phyloP scores from a whole-genome alignment of 2,888 invertebrate species.

The Ochropleura plecta region DNA sequence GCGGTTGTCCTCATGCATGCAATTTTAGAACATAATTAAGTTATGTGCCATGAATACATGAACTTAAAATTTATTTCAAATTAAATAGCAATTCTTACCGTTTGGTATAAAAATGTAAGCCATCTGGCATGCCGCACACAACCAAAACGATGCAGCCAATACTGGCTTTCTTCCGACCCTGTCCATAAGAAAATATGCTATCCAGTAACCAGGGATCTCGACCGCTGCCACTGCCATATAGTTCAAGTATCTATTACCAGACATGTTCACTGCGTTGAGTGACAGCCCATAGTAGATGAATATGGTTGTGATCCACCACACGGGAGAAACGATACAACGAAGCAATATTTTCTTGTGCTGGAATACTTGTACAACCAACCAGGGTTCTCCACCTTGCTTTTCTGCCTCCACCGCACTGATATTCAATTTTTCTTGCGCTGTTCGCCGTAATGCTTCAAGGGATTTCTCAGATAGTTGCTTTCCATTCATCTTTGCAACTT shows the following conservation, averaged over 20 bases:
- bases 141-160: conserved; percentile 88
- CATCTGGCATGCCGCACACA: conserved; percentile 91
- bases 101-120: conserved; percentile 89
- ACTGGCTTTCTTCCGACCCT: conserved; percentile 91
- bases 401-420: conserved; percentile 48
- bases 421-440: conserved; percentile 71
- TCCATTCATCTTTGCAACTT: conserved; percentile 91
- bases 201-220: conserved; percentile 93
- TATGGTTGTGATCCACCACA: conserved; percentile 92
- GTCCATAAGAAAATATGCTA: conserved; percentile 91
- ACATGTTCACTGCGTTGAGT: conserved; percentile 92
- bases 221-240: conserved; percentile 91
- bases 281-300: conserved; percentile 93
- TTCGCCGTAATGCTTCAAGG: conserved; percentile 70
- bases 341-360: conserved; percentile 72
- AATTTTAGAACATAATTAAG: too few relatives aligned
- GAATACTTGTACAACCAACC: conserved; percentile 77
- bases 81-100: conserved; percentile 73
- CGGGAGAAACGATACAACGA: conserved; percentile 77
- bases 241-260: conserved; percentile 92
- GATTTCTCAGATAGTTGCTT: conserved; percentile 77
- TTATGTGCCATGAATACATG: too few relatives aligned
- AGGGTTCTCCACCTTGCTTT: conserved; percentile 68
- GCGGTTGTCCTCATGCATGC: too few relatives aligned
- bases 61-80: background rate